phyloP scores from a whole-genome alignment of 2,113 vertebrate genomes.

The Nannobrachium achirus region DNA sequence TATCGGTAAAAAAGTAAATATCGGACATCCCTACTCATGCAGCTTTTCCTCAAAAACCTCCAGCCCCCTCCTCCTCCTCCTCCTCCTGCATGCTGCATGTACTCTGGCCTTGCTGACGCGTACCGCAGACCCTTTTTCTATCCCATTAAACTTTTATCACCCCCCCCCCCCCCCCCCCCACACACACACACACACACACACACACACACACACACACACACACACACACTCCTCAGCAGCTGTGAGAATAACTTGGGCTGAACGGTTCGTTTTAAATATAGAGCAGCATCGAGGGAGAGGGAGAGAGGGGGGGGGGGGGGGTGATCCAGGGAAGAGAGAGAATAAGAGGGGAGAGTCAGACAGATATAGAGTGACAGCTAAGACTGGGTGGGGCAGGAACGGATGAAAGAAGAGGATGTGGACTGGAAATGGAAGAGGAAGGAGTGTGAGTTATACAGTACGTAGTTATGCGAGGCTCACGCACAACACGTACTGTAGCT shows the following conservation, averaged over 20 bases:
- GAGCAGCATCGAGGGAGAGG: constrained; percentile 68
- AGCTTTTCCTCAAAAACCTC: not conserved
- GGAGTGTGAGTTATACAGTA: not conserved
- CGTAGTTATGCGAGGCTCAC: no score
- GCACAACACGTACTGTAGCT: no score
- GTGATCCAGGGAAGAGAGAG: constrained; percentile 13
- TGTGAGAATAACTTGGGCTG: constrained; percentile 79
- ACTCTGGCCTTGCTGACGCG: constrained; percentile 55
- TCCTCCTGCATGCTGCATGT: constrained; percentile 30
- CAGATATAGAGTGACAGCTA: not conserved
- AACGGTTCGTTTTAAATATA: constrained; percentile 81
- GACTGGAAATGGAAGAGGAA: constrained; percentile 5
- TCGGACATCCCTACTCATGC: not conserved
- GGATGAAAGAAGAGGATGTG: constrained; percentile 17
- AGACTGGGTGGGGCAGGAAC: not conserved
- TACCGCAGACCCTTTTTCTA: constrained; percentile 72
- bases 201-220: no score
- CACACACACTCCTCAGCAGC: constrained; percentile 64
- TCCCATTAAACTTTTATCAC: constrained; percentile 81
- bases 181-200: no score
- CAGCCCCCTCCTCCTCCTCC: not conserved
- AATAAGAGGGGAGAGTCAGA: constrained; percentile 2
- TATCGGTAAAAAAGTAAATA: no score
- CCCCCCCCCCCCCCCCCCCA: constrained; percentile 27
- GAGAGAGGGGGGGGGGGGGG: constrained; percentile 34